These are phyloP conservation scores for Gobiocypris rarus DNA, from an alignment of 2,113 vertebrate genomes.

Conservation along the genomic window DNA sequence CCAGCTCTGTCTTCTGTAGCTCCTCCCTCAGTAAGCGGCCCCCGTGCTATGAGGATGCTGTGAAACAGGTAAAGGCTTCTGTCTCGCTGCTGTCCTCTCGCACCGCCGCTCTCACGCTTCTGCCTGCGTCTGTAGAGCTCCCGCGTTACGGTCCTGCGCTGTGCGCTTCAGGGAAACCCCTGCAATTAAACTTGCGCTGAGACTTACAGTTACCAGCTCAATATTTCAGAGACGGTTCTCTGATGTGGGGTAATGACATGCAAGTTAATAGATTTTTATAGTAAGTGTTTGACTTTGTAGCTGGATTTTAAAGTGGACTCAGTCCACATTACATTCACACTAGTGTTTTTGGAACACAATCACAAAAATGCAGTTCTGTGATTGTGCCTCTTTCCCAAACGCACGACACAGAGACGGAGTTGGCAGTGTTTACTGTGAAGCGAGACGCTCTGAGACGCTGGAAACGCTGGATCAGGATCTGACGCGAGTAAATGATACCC, in stretches of 20 bases:
- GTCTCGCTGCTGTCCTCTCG: neutral
- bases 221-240: too few relatives aligned
- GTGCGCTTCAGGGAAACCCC: too few relatives aligned
- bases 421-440: neutral
- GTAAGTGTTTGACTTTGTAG: too few relatives aligned
- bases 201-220: too few relatives aligned
- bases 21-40: constrained; percentile 86
- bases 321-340: too few relatives aligned
- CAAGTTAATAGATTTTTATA: too few relatives aligned
- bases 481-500: neutral
- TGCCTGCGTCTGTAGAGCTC: neutral
- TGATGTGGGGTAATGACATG: too few relatives aligned
- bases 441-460: neutral
- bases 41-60: constrained; percentile 93
- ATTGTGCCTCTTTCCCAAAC: neutral
- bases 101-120: constrained; percentile 10
- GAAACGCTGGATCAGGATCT: neutral
- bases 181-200: too few relatives aligned
- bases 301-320: too few relatives aligned
- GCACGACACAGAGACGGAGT: neutral
- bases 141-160: too few relatives aligned
- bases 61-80: constrained; percentile 86
- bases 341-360: too few relatives aligned
- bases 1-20: constrained; percentile 85
- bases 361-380: neutral